A percentile compares a stretch with the other conserved stretches of the same genome.
Conservation (phyloP, 2,113 vertebrate genomes). For the Gymnorhina tibicen region DNA sequence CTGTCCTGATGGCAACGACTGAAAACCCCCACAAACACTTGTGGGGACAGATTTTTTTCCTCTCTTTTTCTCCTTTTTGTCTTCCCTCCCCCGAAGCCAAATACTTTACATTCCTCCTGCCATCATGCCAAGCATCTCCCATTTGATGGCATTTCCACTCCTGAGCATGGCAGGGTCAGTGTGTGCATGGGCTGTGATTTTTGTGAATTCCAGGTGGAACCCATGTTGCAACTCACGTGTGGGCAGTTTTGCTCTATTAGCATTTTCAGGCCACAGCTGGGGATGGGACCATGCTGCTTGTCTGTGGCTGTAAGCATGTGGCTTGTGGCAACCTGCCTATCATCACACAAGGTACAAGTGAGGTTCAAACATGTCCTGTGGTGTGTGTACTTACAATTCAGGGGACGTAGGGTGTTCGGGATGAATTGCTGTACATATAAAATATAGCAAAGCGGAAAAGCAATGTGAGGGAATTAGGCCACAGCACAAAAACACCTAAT, state of each 20-base stretch:
- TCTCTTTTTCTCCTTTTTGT: neutral
- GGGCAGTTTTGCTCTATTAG: neutral
- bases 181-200: neutral
- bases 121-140: neutral
- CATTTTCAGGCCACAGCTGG: neutral
- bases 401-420: slow-evolving; percentile 75
- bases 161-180: neutral
- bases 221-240: neutral
- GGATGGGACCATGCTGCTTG: neutral
- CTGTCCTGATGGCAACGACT: neutral
- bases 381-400: slow-evolving; percentile 78
- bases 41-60: neutral
- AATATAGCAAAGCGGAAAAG: slow-evolving; percentile 85
- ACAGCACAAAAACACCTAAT: slow-evolving; percentile 89
- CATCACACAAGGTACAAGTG: neutral
- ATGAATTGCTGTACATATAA: slow-evolving; percentile 85
- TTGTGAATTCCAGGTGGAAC: neutral
- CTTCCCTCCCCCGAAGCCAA: neutral
- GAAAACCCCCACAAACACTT: neutral
- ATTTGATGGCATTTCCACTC: neutral
- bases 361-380: slow-evolving; percentile 39
- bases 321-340: slow-evolving; percentile 24
- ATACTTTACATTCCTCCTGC: neutral
- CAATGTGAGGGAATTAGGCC: slow-evolving; percentile 87
- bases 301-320: neutral